These are phyloP conservation scores for Stictonetta naevosa DNA, from an alignment of 2,113 vertebrate species.

Conservation along the genomic window DNA sequence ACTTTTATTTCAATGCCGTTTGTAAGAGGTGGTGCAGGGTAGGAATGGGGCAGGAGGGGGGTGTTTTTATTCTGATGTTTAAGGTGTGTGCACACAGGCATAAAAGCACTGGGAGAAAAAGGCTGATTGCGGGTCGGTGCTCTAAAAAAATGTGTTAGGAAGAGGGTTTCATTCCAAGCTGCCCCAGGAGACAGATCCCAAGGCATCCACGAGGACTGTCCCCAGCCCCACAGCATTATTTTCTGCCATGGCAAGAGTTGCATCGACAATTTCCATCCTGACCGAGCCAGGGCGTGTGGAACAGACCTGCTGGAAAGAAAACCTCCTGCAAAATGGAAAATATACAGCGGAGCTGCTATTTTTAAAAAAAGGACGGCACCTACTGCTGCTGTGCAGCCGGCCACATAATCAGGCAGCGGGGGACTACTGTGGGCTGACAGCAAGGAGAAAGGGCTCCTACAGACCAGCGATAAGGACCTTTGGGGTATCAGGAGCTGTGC, in stretches of 20 bases:
- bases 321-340: conserved; percentile 31
- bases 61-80: neutral
- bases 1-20: neutral
- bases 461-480: neutral
- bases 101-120: conserved; percentile 39
- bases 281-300: neutral
- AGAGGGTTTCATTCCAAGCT: neutral
- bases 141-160: neutral
- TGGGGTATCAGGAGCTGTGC: neutral
- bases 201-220: neutral
- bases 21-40: neutral
- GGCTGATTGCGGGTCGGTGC: neutral
- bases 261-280: neutral
- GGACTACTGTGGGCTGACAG: conserved; percentile 28
- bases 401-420: neutral
- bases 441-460: neutral
- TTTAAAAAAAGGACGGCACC: conserved; percentile 35
- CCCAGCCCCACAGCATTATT: neutral
- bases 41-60: neutral
- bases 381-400: conserved; percentile 16
- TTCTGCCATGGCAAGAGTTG: neutral
- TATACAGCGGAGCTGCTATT: conserved; percentile 5
- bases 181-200: neutral
- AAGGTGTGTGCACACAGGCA: neutral
- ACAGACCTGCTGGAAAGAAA: conserved; percentile 51